A percentile compares a stretch with the other conserved stretches of the same genome.
phyloP scores from a whole-genome alignment of 2,113 vertebrate genomes.

The Athene noctua region DNA sequence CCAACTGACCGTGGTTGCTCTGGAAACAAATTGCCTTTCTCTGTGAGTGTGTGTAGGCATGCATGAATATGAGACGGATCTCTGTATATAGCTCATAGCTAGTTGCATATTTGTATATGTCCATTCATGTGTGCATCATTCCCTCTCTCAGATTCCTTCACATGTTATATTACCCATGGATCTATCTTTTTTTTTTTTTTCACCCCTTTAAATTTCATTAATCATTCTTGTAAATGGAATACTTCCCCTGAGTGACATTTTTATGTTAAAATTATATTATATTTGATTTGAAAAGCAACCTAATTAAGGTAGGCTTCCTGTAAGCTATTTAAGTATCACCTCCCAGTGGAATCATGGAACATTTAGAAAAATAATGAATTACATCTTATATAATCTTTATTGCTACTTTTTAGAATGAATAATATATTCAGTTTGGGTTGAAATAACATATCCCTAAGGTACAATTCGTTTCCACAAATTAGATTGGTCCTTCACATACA shows the following conservation, averaged over 20 bases:
- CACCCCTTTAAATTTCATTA: constrained; percentile 56
- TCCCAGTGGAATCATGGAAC: constrained; percentile 62
- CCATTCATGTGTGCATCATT: neutral
- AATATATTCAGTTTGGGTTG: constrained; percentile 69
- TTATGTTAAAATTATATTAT: constrained; percentile 69
- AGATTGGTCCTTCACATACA: constrained; percentile 65
- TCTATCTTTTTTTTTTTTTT: neutral
- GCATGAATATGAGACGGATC: neutral
- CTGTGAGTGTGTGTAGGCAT: neutral
- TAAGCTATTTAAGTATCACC: constrained; percentile 65
- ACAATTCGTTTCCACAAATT: constrained; percentile 71
- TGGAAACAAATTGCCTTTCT: constrained; percentile 60
- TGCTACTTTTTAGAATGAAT: constrained; percentile 69
- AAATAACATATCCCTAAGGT: constrained; percentile 71
- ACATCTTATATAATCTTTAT: constrained; percentile 74
- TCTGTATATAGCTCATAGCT: neutral
- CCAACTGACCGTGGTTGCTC: constrained; percentile 53
- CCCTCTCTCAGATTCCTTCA: neutral
- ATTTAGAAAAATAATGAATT: constrained; percentile 77
- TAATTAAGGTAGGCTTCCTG: constrained; percentile 70
- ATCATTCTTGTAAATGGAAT: constrained; percentile 60
- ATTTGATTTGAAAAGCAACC: constrained; percentile 73
- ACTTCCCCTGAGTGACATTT: constrained; percentile 68
- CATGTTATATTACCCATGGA: neutral
- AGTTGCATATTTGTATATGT: neutral